Base-by-base conservation (phyloP, 53 echinoderm and acorn worm genomes). In the Henricia sp. region DNA sequence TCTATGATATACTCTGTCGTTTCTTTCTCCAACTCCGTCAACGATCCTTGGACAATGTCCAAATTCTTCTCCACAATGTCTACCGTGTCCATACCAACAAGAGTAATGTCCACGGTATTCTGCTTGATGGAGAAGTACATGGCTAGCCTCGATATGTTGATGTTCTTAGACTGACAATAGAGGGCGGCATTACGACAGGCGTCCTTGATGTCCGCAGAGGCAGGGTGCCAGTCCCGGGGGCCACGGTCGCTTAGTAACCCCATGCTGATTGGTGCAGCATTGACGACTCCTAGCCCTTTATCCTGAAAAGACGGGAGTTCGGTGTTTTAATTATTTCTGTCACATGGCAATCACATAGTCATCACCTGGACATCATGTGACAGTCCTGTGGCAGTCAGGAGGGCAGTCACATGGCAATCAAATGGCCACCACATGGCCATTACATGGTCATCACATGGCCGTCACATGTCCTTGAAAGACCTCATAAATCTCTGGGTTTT, bases 181-280 rank as follows among this genome's bases (percentile, higher is more conserved):
- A 51, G 52, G 41, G 88, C 78, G 53, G 93, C 96, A 19, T 88
- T 83, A 26, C 73, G 58, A n/a, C 88, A 91, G 21, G 90, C 88
- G 12, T 85, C 54, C 72, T 38, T 84, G 37, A 91, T 71, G 9
- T 82, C 90, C 6, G 56, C 52, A 8, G 88, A 29, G 4, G 90
- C 92, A 10, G 96, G 92, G 69, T 93, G 93, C 96, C 96, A 96
- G 2, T 34, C 58, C 16, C 85, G 91, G 16, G 96, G 96, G 6
- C 96, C 96, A 4, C 75, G 21, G 27, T 83, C 44, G 37, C 86
- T 89, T 19, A 96, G 82, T 34, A 96, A 60, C 5, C 89, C 96
- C 95, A 95, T 95, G 56, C 93, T 83, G 62, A 89, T 85, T 4
- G 95, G 95, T 24, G 93, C 76, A 0, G 95, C 95, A 66, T 89